Conservation (phyloP, 2,113 vertebrate genomes). For the Dinomys branickii region DNA sequence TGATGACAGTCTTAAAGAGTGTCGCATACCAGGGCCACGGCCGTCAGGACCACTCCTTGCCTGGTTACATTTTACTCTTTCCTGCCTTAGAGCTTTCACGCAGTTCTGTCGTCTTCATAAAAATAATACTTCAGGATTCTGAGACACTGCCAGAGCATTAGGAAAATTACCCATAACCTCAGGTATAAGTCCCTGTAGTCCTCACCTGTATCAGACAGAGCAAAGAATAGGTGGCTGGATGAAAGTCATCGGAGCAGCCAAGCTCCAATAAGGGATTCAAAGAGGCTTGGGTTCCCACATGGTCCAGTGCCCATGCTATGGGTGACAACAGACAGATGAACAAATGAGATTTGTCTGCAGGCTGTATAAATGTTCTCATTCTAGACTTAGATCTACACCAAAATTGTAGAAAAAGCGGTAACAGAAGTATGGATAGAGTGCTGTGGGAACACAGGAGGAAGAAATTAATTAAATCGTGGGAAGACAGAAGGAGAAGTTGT, state of each 20-base stretch:
- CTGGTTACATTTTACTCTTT: neutral
- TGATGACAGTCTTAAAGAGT: neutral
- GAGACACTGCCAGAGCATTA: neutral
- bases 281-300: neutral
- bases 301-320: neutral
- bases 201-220: neutral
- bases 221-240: neutral
- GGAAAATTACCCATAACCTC: neutral
- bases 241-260: neutral
- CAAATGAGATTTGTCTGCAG: neutral
- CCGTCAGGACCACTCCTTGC: neutral
- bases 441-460: conserved; percentile 17
- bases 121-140: neutral
- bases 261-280: neutral
- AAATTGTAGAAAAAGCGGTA: neutral
- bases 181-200: neutral
- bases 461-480: conserved; percentile 49
- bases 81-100: neutral
- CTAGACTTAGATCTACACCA: neutral
- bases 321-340: neutral
- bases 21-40: neutral
- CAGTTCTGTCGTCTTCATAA: neutral
- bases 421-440: conserved; percentile 12
- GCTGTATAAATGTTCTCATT: neutral
- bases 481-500: conserved; percentile 54